Conservation (phyloP, 2,888 invertebrate species). For the Tryphoninae sp. region DNA sequence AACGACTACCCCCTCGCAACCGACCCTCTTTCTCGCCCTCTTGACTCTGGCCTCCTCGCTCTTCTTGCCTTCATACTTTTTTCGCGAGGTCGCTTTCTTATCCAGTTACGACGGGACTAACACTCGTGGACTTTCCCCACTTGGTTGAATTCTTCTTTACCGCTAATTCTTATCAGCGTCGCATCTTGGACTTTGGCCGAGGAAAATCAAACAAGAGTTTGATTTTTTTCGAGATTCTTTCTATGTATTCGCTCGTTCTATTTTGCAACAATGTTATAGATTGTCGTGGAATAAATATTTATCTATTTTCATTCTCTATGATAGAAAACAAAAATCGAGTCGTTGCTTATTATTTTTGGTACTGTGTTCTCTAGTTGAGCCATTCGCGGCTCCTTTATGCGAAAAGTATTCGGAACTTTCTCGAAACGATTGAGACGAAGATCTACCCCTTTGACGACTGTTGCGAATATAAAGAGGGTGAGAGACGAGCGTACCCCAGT, state of each 20-base stretch:
- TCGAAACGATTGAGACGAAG: constrained; percentile 37
- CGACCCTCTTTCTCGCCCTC: background rate
- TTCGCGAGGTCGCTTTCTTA: background rate
- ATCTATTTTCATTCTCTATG: background rate
- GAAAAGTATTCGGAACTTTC: constrained; percentile 57
- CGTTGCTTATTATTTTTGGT: background rate
- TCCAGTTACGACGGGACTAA: background rate
- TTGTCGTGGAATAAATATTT: background rate
- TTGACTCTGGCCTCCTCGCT: background rate
- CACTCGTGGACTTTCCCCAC: background rate
- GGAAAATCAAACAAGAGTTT: background rate
- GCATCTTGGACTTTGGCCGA: background rate
- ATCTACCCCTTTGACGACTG: constrained; percentile 67
- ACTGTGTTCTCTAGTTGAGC: background rate
- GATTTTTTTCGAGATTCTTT: background rate
- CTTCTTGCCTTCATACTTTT: background rate
- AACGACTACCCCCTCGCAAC: constrained; percentile 40
- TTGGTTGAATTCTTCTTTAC: background rate
- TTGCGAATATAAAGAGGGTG: constrained; percentile 49
- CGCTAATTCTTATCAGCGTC: background rate
- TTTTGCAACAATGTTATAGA: background rate
- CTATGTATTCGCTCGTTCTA: background rate
- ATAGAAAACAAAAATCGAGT: background rate
- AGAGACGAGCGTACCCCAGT: constrained; percentile 35
- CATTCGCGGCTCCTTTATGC: constrained; percentile 22